Conservation (phyloP, 2,888 invertebrate genomes). For the Geophilus truncorum region DNA sequence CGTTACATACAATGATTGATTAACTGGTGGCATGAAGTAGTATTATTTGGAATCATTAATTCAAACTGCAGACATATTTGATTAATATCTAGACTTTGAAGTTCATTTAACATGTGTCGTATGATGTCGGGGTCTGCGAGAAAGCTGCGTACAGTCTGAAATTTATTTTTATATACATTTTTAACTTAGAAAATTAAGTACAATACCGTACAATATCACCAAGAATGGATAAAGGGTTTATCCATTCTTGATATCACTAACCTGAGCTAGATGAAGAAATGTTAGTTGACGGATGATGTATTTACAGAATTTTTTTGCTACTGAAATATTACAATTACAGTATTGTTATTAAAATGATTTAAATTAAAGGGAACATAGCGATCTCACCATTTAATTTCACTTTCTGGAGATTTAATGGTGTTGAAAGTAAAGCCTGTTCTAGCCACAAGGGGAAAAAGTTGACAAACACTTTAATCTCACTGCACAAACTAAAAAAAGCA, state of each 20-base stretch:
- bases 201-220: no score
- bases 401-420: slow-evolving; percentile 48
- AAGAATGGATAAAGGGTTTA: no score
- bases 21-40: background rate
- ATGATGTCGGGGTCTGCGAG: background rate
- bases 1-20: background rate
- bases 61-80: background rate
- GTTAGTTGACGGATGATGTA: slow-evolving; percentile 31
- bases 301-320: background rate
- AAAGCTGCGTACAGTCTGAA: background rate
- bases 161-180: no score
- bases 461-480: slow-evolving; percentile 50
- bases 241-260: no score
- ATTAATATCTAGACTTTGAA: background rate
- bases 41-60: background rate
- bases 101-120: background rate
- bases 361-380: background rate
- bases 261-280: slow-evolving; percentile 34
- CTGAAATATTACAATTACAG: background rate
- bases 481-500: slow-evolving; percentile 45
- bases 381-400: slow-evolving; percentile 51
- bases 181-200: no score
- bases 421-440: slow-evolving; percentile 47
- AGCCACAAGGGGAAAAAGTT: slow-evolving; percentile 50
- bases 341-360: background rate